These are phyloP conservation scores for Octodon degus DNA, from an alignment of 2,113 vertebrate species.

Conservation along the genomic window DNA sequence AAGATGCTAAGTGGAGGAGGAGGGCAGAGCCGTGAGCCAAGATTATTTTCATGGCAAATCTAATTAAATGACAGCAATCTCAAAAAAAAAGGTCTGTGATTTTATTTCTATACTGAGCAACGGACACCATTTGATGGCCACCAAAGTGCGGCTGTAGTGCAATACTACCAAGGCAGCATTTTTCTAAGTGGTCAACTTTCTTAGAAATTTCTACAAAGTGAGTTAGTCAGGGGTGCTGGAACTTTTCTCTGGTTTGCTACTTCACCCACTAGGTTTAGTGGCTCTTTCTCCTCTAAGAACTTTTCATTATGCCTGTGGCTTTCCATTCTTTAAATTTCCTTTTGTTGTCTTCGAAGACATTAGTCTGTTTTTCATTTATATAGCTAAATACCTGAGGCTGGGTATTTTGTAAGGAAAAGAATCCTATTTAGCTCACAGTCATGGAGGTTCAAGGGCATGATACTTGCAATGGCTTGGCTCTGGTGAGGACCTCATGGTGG, in stretches of 20 bases:
- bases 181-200: neutral
- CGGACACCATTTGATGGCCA: accelerated
- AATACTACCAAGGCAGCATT: neutral
- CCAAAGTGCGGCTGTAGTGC: neutral
- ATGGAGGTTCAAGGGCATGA: neutral
- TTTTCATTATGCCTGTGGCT: neutral
- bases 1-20: conserved; percentile 46
- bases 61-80: conserved; percentile 76
- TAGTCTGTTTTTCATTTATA: neutral
- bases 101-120: neutral
- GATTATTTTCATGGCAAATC: conserved; percentile 62
- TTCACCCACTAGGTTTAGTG: accelerated
- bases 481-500: neutral
- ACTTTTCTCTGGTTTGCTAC: neutral
- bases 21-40: conserved; percentile 39
- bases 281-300: neutral
- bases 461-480: neutral
- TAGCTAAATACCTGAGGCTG: neutral
- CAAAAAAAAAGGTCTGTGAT: neutral
- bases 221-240: neutral
- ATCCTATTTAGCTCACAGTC: neutral
- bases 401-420: neutral
- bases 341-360: neutral
- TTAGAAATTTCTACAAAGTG: neutral
- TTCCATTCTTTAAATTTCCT: neutral